Evolutionary conservation across 1,140 invertebrate species (phyloP), one percentile per base, ranked within the genome.

Genomic region (Sycophila sp.): DNA sequence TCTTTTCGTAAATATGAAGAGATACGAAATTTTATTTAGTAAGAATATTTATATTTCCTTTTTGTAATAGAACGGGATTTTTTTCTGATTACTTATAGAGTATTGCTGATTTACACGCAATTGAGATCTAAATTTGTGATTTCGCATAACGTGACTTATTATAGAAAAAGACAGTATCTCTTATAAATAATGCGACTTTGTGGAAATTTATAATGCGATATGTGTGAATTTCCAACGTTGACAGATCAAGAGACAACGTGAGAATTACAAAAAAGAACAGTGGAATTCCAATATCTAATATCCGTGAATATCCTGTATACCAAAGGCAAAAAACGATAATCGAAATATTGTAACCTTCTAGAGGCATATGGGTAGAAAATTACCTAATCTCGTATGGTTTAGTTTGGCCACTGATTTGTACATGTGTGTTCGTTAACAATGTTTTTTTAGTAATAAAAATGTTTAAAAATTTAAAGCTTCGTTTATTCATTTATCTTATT

Each of bases 381-480:
- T 81, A 81, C 79, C 76, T 77, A 79, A 83, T 78, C 80, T 80
- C 80, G 74, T 81, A 82, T 82, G 67, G 63, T 81, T 82, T 81
- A 80, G 76, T 82, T 83, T 74, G 74, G 79, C 77, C 78, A 81
- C 74, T 82, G 78, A 82, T 81, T 82, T 83, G 76, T 83, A 80
- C 81, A 78, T 83, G 81, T 82, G 80, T 83, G 81, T 83, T 82
- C 79, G 81, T 83, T 83, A 81, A 78, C 78, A 77, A 81, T 83
- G 80, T 83, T 83, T 83, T 80, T 82, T 83, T 83, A 83, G 79
- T 82, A 83, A 82, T 81, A 83, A 81, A 79, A 80, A 63, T 36
- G 45, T 47, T 74, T 62, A 67, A 71, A 74, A 74, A 71, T 67
- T n/a, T 60, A 51, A 36, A n/a, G n/a, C n/a, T n/a, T n/a, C n/a